These are phyloP conservation scores for Stenodema calcarata DNA, from an alignment of 2,888 invertebrate genomes.

Conservation along the genomic window DNA sequence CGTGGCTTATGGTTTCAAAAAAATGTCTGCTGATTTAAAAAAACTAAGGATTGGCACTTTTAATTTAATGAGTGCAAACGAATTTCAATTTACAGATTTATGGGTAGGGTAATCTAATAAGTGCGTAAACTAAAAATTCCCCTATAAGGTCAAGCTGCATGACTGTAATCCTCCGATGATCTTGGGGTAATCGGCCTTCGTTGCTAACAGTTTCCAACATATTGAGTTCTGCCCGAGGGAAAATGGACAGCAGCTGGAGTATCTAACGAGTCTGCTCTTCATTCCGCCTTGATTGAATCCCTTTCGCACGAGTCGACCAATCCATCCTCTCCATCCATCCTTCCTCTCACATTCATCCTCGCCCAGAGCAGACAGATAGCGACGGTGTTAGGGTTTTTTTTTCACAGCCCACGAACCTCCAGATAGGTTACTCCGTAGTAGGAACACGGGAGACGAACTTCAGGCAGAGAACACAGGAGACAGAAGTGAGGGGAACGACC, in stretches of 20 bases:
- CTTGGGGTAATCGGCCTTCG: no score
- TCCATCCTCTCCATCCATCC: slow-evolving; percentile 3
- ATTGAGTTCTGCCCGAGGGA: no score
- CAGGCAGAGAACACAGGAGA: not conserved
- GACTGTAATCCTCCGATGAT: no score
- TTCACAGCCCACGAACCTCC: not conserved
- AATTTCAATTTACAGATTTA: no score
- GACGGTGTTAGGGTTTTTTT: not conserved
- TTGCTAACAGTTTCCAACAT: no score
- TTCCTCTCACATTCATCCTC: not conserved
- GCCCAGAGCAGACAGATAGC: not conserved
- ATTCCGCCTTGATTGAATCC: not conserved
- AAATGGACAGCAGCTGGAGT: not conserved
- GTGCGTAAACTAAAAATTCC: no score
- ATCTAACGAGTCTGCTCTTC: not conserved
- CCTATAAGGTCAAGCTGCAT: no score
- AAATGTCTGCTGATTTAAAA: no score
- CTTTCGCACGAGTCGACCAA: not conserved
- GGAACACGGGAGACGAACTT: not conserved
- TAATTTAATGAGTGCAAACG: no score
- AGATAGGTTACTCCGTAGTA: not conserved
- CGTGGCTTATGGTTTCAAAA: no score
- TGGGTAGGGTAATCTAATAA: no score
- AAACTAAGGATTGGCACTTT: no score
- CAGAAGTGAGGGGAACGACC: not conserved